Base-by-base conservation (phyloP, 2,888 invertebrate genomes). In the Erebia ligea region DNA sequence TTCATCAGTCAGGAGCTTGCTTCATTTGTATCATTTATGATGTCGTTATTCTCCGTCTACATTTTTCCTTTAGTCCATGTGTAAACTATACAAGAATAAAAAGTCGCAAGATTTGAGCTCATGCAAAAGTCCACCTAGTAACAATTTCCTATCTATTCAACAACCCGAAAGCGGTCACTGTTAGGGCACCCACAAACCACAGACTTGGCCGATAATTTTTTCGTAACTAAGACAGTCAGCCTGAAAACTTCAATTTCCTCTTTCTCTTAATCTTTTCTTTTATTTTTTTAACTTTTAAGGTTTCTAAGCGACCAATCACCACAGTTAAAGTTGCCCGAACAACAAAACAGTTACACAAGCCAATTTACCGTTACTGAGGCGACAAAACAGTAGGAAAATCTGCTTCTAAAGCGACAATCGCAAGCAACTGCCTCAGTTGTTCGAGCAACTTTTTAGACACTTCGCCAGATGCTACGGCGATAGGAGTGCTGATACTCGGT, bases 71-170 rank as follows among this genome's bases (percentile, higher is more conserved):
- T 62, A 62, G 21, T 15, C 45, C 19, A 6, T 45, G 62, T 15
- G 15, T 76, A 77, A 76, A 77, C 74, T 77, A 78, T 80, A 76
- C 74, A 78, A 75, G 74, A 75, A 71, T 78, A 81, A 83, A 81
- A 86, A 84, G 85, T 87, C 86, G 84, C 85, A 85, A 82, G 79
- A 84, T 87, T 89, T 88, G 90, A 89, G 89, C 90, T 88, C 86
- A 83, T 80, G 80, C 80, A 80, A 67, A 59, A 61, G 58, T 67
- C 75, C 79, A 76, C 78, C 81, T 81, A 73, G 81, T 82, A 89
- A 87, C 84, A 87, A 88, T 88, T 86, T 82, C 83, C 86, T 89
- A 90, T 81, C 88, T 90, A 90, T 73, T 82, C 85, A 89, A 89
- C 90, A 87, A 86, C 81, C 83, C 85, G 82, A 82, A 81, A 86